Evolutionary conservation across 2,888 invertebrate genomes (phyloP), one percentile per base, ranked within the genome.

Genomic region (Agrotis exclamationis): DNA sequence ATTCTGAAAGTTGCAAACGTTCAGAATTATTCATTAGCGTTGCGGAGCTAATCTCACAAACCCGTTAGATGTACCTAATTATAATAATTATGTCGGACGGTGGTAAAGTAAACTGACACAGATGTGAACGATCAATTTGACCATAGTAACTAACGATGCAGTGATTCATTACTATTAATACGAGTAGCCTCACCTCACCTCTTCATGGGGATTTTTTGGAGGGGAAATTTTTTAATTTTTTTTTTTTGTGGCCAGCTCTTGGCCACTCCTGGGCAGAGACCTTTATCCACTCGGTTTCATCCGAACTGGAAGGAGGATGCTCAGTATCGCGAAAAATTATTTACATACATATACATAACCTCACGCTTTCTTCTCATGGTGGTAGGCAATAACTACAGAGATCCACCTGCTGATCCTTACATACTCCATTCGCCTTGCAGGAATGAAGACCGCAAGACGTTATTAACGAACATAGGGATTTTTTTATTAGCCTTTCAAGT

Each of bases 51-150:
- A 76, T 51, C 22, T 47, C 7, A n/a, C 6, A 28, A 54, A 70
- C 20, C 74, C 72, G 79, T 78, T 74, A 56, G 9, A 28, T 44
- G 39, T 11, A 18, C 16, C n/a, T 20, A 9, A 16, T 45, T 66
- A 18, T 39, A 24, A 51, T 73, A 51, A 71, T 48, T 48, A 59
- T 59, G 54, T 71, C 60, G 18, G 33, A 47, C 39, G 47, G 33
- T 45, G 62, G 20, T 65, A 66, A 58, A 66, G 57, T 75, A 80
- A 80, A 80, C 76, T 48, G 18, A 67, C 57, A 66, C 76, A 76
- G 51, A 76, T 76, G 76, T 62, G 50, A 6, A 48, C 33, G 53
- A 47, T 54, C 39, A 56, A n/a, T 56, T 64, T 75, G 56, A 28
- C 64, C 60, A 58, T 64, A 64, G 65, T 56, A 7, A 33, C 58